Conservation (phyloP, 2,888 invertebrate genomes). For the Chalcosyrphus nemorum region DNA sequence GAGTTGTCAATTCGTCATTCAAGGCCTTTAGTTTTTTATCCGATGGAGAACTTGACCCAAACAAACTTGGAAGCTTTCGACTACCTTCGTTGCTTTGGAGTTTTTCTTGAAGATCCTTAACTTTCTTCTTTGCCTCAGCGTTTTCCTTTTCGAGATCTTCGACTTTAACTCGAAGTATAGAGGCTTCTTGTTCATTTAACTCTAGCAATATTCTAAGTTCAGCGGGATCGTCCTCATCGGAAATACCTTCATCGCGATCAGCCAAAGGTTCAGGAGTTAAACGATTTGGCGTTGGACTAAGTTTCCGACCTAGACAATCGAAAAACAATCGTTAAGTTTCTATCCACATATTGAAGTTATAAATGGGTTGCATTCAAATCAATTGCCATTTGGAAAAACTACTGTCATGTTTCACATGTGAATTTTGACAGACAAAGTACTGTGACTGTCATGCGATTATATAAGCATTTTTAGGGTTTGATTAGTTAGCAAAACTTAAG, state of each 20-base stretch:
- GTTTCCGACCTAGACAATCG: constrained; percentile 85
- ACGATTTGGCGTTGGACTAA: constrained; percentile 87
- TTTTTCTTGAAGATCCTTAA: constrained; percentile 90
- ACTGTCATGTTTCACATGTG: too few species aligned
- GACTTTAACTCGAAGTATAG: constrained; percentile 91
- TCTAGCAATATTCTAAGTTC: constrained; percentile 93
- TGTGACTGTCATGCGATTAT: constrained; percentile 31
- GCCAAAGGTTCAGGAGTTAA: constrained; percentile 85
- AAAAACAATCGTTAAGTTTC: not conserved
- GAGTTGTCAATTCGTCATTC: constrained; percentile 88
- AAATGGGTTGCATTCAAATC: too few species aligned
- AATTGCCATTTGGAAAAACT: too few species aligned
- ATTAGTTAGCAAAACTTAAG: constrained; percentile 31
- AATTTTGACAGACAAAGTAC: not conserved
- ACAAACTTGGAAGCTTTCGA: constrained; percentile 68
- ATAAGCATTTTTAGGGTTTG: not conserved
- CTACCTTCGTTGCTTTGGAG: constrained; percentile 78
- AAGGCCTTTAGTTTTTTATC: constrained; percentile 83
- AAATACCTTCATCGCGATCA: constrained; percentile 89
- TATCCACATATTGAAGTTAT: too few species aligned
- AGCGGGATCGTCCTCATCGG: constrained; percentile 91
- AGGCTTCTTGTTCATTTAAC: constrained; percentile 94
- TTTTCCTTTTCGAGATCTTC: constrained; percentile 92
- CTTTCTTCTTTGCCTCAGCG: constrained; percentile 87
- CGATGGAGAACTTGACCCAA: constrained; percentile 75